Evolutionary conservation across 2,888 invertebrate species (phyloP), one percentile per base, ranked within the genome.

Genomic region (Drosophila nr. perissopoda): DNA sequence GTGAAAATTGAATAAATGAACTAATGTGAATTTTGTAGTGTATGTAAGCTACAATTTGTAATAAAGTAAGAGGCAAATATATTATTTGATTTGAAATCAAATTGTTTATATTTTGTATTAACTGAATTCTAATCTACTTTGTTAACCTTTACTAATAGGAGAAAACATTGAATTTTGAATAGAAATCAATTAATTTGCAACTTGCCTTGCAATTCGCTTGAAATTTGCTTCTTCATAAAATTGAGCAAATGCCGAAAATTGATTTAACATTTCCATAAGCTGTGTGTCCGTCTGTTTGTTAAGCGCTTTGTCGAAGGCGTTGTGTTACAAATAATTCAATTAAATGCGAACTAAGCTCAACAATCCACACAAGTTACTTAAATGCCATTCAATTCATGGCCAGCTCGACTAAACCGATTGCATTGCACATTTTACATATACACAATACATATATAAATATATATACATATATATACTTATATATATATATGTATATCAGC

Each of bases 351-450:
- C 45, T 45, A 34, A 59, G 56, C 45, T 34, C 16, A n/a, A 29
- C 13, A 25, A 52, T 48, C 25, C 36, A 18, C 34, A 7, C 21
- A 48, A 64, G 36, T 45, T 31, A 42, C 45, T 59, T 54, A 64
- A 78, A 73, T 64, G 31, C 3, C 40, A 49, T 49, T 62, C 16
- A 38, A 74, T 74, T 78, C 53, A 73, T 62, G 38, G 38, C 8
- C 31, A n/a, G 16, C 18, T 13, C 18, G 18, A 66, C 16, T 42
- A 52, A 67, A 64, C 66, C 29, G 6, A 45, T 49, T 38, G 49
- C 29, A 59, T 66, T 63, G 52, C 49, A 42, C 48, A 49, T 65
- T 78, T n/a, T n/a, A n/a, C n/a, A n/a, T n/a, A n/a, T n/a, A n/a
- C n/a, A n/a, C n/a, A n/a, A n/a, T n/a, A n/a, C n/a, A n/a, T n/a